Base-by-base conservation (phyloP, 2,888 invertebrate species). In the Ormyrus thymus region DNA sequence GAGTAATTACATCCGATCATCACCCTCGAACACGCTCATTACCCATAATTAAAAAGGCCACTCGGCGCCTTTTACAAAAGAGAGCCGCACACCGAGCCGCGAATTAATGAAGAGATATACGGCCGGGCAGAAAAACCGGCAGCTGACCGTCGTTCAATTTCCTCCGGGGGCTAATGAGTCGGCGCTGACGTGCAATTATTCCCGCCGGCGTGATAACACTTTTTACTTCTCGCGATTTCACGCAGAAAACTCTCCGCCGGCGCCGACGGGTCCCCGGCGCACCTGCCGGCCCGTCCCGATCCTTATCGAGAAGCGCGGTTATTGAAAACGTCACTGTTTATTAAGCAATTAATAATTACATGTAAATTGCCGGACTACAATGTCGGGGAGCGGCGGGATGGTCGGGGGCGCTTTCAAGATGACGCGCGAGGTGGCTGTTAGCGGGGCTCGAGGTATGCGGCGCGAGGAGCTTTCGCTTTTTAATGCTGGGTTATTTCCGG, bases 181-280 rank as follows among this genome's bases (percentile, higher is more conserved):
- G 76, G 85, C 84, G 86, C 86, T 87, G 88, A 88, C 87, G 85
- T 86, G 87, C 87, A 87, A 86, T 86, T 87, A 88, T 86, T 86
- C 59, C 13, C 13, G 45, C 29, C 43, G 11, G 58, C 4, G 15
- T 48, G 70, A 56, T 62, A 68, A 73, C n/a, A 68, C 29, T 65
- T 11, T 29, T 50, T 46, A n/a, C 13, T 59, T 53, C 15, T 4
- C 10, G 29, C 66, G 10, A 71, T 53, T 69, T 62, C 62, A 50
- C 56, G 61, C 48, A 62, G 53, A 55, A 56, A 70, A 76, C 45
- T 70, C 45, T 0, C 53, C 7, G 11, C 11, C 13, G 51, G 29
- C 10, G 13, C 9, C 46, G 56, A 74, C 58, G 71, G 43, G 53
- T 66, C 70, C 70, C 70, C 11, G 55, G 64, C 45, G 65, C 71